phyloP scores from a whole-genome alignment of 1,140 invertebrate genomes.

The Drosophila equinoxialis region DNA sequence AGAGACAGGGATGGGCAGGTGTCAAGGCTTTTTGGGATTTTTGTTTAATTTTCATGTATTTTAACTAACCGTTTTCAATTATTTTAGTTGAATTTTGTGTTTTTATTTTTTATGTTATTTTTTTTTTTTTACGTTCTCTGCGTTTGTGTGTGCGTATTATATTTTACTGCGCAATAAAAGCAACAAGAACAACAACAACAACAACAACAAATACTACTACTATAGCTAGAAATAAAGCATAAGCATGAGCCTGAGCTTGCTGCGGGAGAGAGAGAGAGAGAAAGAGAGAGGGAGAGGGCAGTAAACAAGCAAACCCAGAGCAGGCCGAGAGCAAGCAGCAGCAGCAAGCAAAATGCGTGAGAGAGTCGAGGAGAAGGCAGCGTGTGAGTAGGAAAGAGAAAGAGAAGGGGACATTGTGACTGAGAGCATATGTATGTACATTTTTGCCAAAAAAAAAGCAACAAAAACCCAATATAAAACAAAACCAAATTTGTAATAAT shows the following conservation, averaged over 20 bases:
- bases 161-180: slow-evolving; percentile 75
- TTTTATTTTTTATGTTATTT: slow-evolving; percentile 5
- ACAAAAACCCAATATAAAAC: slow-evolving; percentile 46
- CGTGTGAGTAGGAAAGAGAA: not conserved
- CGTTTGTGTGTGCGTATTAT: slow-evolving; percentile 41
- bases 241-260: slow-evolving; percentile 30
- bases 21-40: slow-evolving; percentile 28
- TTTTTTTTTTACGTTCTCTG: not conserved
- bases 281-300: slow-evolving; percentile 6
- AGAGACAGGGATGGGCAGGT: slow-evolving; percentile 37
- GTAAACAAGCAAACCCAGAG: slow-evolving; percentile 1
- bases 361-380: slow-evolving; percentile 6
- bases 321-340: slow-evolving; percentile 1
- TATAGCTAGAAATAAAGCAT: slow-evolving; percentile 58
- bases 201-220: slow-evolving; percentile 52
- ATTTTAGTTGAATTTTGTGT: slow-evolving; percentile 48
- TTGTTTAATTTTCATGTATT: slow-evolving; percentile 45
- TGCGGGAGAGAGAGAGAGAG: slow-evolving; percentile 14
- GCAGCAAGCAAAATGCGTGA: slow-evolving; percentile 36
- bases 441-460: slow-evolving; percentile 41
- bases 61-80: slow-evolving; percentile 49
- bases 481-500: slow-evolving; percentile 50
- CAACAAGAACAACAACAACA: slow-evolving; percentile 64
- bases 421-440: slow-evolving; percentile 1
- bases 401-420: slow-evolving; percentile 3